Percentiles rank a stretch among this genome's conserved stretches.
These are phyloP conservation scores for Alaudala cheleensis DNA, from an alignment of 2,113 vertebrate genomes.

Conservation along the genomic window DNA sequence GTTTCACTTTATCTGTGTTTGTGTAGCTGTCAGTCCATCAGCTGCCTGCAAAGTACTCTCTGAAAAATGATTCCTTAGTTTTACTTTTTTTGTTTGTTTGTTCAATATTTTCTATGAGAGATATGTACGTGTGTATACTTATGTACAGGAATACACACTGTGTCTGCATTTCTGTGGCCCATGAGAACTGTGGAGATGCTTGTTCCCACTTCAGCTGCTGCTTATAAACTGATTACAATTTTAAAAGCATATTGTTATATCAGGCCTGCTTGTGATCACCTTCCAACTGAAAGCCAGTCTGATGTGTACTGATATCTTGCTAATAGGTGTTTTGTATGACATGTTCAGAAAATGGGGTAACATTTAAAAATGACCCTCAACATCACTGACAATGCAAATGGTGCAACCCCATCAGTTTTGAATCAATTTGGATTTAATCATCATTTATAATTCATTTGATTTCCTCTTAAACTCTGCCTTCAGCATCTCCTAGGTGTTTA, in stretches of 20 bases:
- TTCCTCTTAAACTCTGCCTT: slow-evolving; percentile 51
- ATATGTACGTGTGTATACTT: accelerated
- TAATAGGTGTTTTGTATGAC: neutral
- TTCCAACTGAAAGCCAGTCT: neutral
- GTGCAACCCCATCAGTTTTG: slow-evolving; percentile 27
- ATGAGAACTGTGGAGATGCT: neutral
- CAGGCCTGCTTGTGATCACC: neutral
- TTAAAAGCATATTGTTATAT: neutral
- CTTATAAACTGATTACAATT: neutral
- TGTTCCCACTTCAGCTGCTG: neutral
- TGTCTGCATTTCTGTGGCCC: neutral
- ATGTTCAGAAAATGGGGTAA: neutral
- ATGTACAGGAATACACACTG: accelerated
- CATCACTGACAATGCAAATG: neutral
- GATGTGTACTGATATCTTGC: neutral
- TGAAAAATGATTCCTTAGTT: neutral
- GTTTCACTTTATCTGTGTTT: neutral
- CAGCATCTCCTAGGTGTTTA: slow-evolving; percentile 64
- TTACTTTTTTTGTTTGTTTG: neutral
- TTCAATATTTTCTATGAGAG: neutral
- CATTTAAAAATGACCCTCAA: neutral
- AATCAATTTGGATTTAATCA: slow-evolving; percentile 56
- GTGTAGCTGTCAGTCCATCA: neutral
- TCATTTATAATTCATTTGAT: slow-evolving; percentile 71
- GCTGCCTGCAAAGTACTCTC: neutral